Conservation (phyloP, 2,888 invertebrate species). For the Oxycera nigricornis region DNA sequence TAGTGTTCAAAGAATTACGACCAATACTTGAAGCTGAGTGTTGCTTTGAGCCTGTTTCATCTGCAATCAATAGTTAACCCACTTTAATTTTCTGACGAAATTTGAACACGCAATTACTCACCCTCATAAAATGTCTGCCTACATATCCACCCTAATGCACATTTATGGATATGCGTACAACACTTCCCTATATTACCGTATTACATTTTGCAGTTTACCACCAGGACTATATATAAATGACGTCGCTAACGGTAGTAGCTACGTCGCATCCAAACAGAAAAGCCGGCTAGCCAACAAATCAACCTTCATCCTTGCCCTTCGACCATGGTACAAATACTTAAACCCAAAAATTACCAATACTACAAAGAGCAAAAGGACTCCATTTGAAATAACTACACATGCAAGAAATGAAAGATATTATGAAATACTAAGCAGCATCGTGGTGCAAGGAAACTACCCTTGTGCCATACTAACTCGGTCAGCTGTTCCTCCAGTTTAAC, state of each 20-base stretch:
- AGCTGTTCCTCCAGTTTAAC: constrained; percentile 15
- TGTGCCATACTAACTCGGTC: constrained; percentile 10
- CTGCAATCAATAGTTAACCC: constrained; percentile 34
- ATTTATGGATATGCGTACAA: background rate
- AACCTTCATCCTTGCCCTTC: background rate
- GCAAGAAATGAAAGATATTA: background rate
- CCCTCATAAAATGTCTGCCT: background rate
- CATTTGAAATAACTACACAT: background rate
- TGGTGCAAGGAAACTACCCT: background rate
- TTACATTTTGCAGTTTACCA: no score
- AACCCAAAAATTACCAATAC: background rate
- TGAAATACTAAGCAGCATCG: background rate
- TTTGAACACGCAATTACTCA: constrained; percentile 23
- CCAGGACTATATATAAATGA: constrained; percentile 20
- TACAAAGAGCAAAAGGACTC: background rate
- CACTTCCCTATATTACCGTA: no score
- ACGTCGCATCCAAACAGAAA: constrained; percentile 26
- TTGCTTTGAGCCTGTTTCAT: no score
- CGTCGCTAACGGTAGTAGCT: background rate
- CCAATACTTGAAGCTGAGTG: no score
- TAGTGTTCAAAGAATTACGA: no score
- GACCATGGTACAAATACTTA: background rate
- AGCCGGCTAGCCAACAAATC: background rate
- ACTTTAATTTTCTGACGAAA: constrained; percentile 24
- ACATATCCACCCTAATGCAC: background rate